Evolutionary conservation across 2,797 vertebrate genomes (phyloP), one percentile per base, ranked within the genome.

Genomic region (Helarctos malayanus): DNA sequence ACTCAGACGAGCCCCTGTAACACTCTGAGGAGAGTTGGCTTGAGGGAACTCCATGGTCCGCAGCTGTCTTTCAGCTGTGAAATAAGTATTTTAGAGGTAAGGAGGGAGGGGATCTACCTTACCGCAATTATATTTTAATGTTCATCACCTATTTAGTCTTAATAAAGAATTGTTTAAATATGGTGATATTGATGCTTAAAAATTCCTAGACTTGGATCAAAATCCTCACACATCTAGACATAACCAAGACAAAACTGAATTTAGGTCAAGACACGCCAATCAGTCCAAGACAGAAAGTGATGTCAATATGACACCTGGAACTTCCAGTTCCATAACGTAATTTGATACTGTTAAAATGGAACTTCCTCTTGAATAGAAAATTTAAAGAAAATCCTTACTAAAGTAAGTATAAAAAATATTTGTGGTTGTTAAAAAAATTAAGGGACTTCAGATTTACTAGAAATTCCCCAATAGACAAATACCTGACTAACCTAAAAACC

Each of bases 361-460:
- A 61, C 18, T 76, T 80, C 47, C 68, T 73, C 49, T 80, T 45
- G 59, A 49, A 61, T 1, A 87, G 15, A 81, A 59, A 41, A 41
- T 49, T 49, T 49, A 2, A 63, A 69, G 52, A 16, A 54, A 52
- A 59, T 47, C 13, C 23, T 86, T 88, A 49, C 35, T 41, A 75
- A 54, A 35, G 27, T 80, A 41, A 82, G 25, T 59, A 7, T 52
- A 81, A 68, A 61, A 71, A 32, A 54, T 38, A 79, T 68, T 16
- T 47, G 45, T 41, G 23, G 25, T 85, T 75, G 32, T 75, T 91
- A 93, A 93, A 85, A 61, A 52, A 93, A 78, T 73, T 86, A 47
- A 95, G 65, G n/a, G n/a, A 79, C 35, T 79, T 97, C 25, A 79
- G 86, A 89, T 73, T 94, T 89, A 71, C 5, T 59, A 89, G 75